Conservation (phyloP, 2,113 vertebrate species). For the Prunella fulvescens region DNA sequence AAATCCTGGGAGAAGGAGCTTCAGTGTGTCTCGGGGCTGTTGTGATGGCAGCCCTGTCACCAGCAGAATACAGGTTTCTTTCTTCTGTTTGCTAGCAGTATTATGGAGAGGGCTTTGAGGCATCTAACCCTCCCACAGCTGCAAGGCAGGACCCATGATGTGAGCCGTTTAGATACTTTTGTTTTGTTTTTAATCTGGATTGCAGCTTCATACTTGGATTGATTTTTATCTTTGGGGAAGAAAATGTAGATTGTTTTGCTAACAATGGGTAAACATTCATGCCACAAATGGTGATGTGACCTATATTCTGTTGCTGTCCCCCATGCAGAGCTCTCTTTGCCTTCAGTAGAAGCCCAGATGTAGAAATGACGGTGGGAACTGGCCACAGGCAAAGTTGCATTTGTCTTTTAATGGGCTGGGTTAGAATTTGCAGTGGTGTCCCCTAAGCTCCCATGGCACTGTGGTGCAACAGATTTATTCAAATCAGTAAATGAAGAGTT, state of each 20-base stretch:
- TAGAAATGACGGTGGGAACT: neutral
- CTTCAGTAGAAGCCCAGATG: neutral
- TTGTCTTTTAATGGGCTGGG: neutral
- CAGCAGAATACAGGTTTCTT: neutral
- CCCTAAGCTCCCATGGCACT: neutral
- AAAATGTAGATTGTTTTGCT: conserved; percentile 18
- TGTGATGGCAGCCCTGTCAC: neutral
- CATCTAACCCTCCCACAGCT: neutral
- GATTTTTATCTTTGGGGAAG: conserved; percentile 36
- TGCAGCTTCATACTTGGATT: neutral
- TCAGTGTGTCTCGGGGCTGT: neutral
- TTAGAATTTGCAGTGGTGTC: neutral
- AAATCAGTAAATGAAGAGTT: neutral
- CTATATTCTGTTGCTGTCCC: neutral
- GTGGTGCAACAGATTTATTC: neutral
- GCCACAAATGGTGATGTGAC: neutral
- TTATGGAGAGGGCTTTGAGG: neutral
- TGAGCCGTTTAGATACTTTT: neutral
- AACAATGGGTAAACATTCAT: neutral
- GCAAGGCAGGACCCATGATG: neutral
- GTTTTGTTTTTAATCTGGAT: neutral
- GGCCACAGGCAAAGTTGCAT: neutral
- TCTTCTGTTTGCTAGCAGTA: neutral
- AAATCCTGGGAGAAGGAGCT: neutral
- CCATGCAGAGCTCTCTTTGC: neutral